phyloP scores from a whole-genome alignment of 2,113 vertebrate species.

The Smithornis capensis region DNA sequence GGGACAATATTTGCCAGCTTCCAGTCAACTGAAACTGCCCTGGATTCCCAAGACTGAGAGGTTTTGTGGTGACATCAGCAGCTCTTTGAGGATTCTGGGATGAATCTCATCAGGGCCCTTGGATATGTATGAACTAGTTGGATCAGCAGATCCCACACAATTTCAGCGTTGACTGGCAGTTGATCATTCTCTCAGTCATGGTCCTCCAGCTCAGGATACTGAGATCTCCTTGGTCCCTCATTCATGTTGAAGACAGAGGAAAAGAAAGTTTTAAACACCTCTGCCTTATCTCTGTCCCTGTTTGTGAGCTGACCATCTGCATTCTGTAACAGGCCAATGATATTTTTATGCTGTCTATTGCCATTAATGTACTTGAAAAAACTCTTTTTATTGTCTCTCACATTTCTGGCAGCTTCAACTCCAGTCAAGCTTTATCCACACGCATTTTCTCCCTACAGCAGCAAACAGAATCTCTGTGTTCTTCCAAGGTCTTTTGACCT shows the following conservation, averaged over 20 bases:
- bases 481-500: not conserved
- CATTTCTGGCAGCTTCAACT: not conserved
- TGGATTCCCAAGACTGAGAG: not conserved
- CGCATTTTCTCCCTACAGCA: not conserved
- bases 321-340: not conserved
- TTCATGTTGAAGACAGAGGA: not conserved
- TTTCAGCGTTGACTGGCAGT: not conserved
- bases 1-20: not conserved
- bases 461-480: not conserved
- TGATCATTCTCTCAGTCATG: not conserved
- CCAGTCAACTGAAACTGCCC: not conserved
- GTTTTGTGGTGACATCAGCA: not conserved
- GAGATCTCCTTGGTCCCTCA: not conserved
- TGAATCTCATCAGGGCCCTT: not conserved
- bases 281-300: not conserved
- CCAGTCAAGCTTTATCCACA: not conserved
- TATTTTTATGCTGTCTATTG: not conserved
- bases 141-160: not conserved
- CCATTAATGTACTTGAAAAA: not conserved
- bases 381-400: not conserved
- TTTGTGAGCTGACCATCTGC: not conserved
- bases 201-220: not conserved
- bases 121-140: not conserved
- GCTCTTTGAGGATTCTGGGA: not conserved
- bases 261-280: not conserved